Evolutionary conservation across 64 coral and sea anemone genomes (phyloP), one percentile per base, ranked within the genome.

Genomic region (Astreopora myriophthalma): DNA sequence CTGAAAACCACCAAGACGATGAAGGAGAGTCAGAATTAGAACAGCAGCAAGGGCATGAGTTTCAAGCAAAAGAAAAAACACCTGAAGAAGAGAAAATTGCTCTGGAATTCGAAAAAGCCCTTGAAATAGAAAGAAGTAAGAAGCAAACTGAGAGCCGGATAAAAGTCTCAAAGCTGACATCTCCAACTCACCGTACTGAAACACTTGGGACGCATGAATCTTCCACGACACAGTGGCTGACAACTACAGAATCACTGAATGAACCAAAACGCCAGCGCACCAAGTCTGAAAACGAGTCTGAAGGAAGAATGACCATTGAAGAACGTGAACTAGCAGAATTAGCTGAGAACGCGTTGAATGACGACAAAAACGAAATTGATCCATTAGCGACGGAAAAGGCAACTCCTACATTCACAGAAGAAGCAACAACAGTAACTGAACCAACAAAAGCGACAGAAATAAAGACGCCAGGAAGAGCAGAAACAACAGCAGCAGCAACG

Each of bases 101-200:
- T 2, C 33, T 24, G 32, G 79, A 61, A 38, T 65, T 83, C 10
- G 79, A 83, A 7, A 83, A 83, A 60, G 79, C 79, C 12, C 79
- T 83, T 24, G 11, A 83, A 65, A n/a, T 17, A 23, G 79, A 83
- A 83, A 83, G 79, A 34, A 83, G 34, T 14, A n/a, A 61, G 0
- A 36, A 32, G 11, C 25, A 58, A 58, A 22, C 49, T 5, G 2
- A 7, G 12, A n/a, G n/a, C n/a, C n/a, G n/a, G n/a, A 78, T 1
- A 13, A 80, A 80, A 58, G 4, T 28, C 30, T 5, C 19, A 19
- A 37, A 58, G 7, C 3, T 48, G 27, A 17, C 12, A 1, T 17
- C 49, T 17, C 31, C 51, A 11, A 63, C 7, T 23, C 29, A 32
- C 1, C 22, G 5, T 22, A 6, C 22, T 27, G 34, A 27, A 48